A percentile compares a stretch with the other conserved stretches of the same genome.
Evolutionary conservation across 2,797 vertebrate genomes (phyloP).

Genomic region (Columba guinea): DNA sequence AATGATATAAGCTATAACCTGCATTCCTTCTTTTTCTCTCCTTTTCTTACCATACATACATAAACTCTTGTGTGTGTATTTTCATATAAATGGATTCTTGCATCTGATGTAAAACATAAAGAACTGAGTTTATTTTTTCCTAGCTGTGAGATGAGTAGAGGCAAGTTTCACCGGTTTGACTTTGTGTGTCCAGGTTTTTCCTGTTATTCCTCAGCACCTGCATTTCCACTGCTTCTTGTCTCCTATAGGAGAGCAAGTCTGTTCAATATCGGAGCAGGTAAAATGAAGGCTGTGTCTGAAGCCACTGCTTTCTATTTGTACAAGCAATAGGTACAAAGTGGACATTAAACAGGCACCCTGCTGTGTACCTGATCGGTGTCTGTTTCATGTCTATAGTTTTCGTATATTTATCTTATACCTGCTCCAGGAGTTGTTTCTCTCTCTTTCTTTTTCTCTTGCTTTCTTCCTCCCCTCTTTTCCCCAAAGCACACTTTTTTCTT

Average conservation of each 20-base stretch:
- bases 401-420: slow-evolving; percentile 45
- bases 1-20: neutral
- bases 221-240: slow-evolving; percentile 71
- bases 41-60: neutral
- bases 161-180: slow-evolving; percentile 15
- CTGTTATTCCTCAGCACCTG: slow-evolving; percentile 73
- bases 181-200: slow-evolving; percentile 25
- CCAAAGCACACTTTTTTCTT: neutral
- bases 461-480: neutral
- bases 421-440: neutral
- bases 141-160: neutral
- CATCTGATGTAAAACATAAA: neutral
- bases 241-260: slow-evolving; percentile 63
- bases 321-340: slow-evolving; percentile 64
- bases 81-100: neutral
- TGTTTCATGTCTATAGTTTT: slow-evolving; percentile 67
- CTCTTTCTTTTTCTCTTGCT: accelerated
- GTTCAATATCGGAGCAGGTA: slow-evolving; percentile 73
- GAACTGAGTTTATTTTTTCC: neutral
- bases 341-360: slow-evolving; percentile 75
- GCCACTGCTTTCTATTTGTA: slow-evolving; percentile 58
- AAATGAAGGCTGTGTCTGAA: slow-evolving; percentile 48
- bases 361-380: slow-evolving; percentile 67
- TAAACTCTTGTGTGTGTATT: neutral
- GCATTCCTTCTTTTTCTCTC: neutral